Evolutionary conservation across 2,888 invertebrate species (phyloP).

Genomic region (Embidobia sp.): DNA sequence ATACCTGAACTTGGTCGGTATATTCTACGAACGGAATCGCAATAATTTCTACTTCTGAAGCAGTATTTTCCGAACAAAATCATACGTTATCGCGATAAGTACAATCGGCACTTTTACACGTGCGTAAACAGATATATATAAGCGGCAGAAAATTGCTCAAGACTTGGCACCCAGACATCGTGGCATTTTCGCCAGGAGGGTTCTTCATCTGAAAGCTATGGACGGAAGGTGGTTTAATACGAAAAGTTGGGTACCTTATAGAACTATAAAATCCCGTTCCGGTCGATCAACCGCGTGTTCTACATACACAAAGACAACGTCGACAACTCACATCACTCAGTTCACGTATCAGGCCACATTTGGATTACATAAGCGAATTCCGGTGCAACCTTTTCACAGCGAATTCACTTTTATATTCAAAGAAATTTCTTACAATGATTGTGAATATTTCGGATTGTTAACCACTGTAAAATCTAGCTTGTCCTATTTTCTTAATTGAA

Average conservation of each 20-base stretch:
- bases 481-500: too few species aligned
- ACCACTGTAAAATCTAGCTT: too few species aligned
- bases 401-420: conserved; percentile 57
- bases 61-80: conserved; percentile 22
- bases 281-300: conserved; percentile 69
- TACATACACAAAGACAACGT: conserved; percentile 65
- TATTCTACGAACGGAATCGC: conserved; percentile 57
- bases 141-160: conserved; percentile 37
- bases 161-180: conserved; percentile 45
- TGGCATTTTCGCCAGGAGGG: conserved; percentile 39
- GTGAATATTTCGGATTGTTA: conserved; percentile 53
- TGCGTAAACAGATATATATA: conserved; percentile 36
- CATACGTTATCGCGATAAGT: conserved; percentile 41
- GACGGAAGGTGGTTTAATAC: conserved; percentile 55
- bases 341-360: conserved; percentile 66
- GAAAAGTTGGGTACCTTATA: conserved; percentile 58
- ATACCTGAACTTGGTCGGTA: conserved; percentile 46
- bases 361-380: conserved; percentile 70
- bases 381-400: conserved; percentile 54
- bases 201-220: conserved; percentile 27
- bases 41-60: conserved; percentile 41
- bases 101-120: conserved; percentile 43
- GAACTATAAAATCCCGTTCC: conserved; percentile 66
- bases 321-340: conserved; percentile 72
- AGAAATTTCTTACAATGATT: conserved; percentile 57